Percentiles rank a stretch among this genome's conserved stretches.
Conservation (phyloP, 2,113 vertebrate genomes). For the Motacilla tschutschensis region DNA sequence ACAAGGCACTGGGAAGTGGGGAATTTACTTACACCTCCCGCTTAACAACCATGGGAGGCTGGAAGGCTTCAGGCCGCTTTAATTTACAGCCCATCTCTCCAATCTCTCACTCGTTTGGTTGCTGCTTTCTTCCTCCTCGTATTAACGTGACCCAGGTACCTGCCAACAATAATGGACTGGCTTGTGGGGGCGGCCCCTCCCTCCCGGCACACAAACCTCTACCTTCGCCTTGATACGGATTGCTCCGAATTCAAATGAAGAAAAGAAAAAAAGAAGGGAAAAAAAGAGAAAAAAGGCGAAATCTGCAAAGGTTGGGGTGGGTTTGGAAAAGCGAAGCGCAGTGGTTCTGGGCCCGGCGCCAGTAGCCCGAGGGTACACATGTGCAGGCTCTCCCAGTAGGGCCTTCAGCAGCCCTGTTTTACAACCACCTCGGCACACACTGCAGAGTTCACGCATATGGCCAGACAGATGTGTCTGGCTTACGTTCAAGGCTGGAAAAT, state of each 20-base stretch:
- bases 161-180: slow-evolving; percentile 77
- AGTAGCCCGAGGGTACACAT: slow-evolving; percentile 84
- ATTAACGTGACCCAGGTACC: slow-evolving; percentile 76
- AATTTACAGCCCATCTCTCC: slow-evolving; percentile 73
- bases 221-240: slow-evolving; percentile 62
- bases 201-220: slow-evolving; percentile 60
- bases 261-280: slow-evolving; percentile 41
- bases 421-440: slow-evolving; percentile 85
- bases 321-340: slow-evolving; percentile 77
- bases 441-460: slow-evolving; percentile 94
- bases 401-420: slow-evolving; percentile 87
- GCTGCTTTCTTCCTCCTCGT: slow-evolving; percentile 72
- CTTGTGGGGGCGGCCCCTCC: slow-evolving; percentile 66
- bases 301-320: slow-evolving; percentile 77
- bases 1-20: slow-evolving; percentile 71
- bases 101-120: slow-evolving; percentile 60
- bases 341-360: slow-evolving; percentile 82
- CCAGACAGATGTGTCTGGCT: slow-evolving; percentile 98
- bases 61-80: slow-evolving; percentile 69
- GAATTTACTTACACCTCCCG: slow-evolving; percentile 76
- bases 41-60: slow-evolving; percentile 72
- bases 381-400: slow-evolving; percentile 83
- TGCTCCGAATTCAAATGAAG: slow-evolving; percentile 59
- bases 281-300: slow-evolving; percentile 65
- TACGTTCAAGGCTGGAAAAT: slow-evolving; percentile 92